Evolutionary conservation across 2,888 invertebrate genomes (phyloP).

Genomic region (Danaus chrysippus): DNA sequence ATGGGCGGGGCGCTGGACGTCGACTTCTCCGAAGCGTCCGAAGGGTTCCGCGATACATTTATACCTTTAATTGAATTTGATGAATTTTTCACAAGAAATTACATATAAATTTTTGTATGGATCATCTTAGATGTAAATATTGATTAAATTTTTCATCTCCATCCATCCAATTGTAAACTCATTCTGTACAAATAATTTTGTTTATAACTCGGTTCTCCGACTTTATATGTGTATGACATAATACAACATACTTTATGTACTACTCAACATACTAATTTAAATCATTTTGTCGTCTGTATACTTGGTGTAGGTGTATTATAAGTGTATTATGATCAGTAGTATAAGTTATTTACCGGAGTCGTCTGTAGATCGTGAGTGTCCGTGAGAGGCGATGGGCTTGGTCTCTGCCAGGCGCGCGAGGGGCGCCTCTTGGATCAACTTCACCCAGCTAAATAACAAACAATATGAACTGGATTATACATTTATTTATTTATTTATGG

Average conservation of each 20-base stretch:
- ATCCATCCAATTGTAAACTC: too few relatives aligned
- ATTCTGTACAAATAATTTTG: too few relatives aligned
- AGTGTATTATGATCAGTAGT: too few relatives aligned
- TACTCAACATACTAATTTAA: too few relatives aligned
- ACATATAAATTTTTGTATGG: too few relatives aligned
- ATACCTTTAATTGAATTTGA: slow-evolving; percentile 43
- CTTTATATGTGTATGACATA: too few relatives aligned
- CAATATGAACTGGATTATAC: neutral
- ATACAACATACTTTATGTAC: too few relatives aligned
- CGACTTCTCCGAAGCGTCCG: slow-evolving; percentile 63
- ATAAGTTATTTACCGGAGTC: slow-evolving; percentile 50
- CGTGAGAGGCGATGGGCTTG: slow-evolving; percentile 48
- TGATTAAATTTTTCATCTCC: too few relatives aligned
- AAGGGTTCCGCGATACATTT: slow-evolving; percentile 69
- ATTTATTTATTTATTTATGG: too few relatives aligned
- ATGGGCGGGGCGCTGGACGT: slow-evolving; percentile 35
- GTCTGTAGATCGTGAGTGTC: slow-evolving; percentile 51
- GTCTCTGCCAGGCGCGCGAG: slow-evolving; percentile 60
- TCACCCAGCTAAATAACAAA: slow-evolving; percentile 59
- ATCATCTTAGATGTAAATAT: neutral
- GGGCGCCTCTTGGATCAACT: slow-evolving; percentile 64
- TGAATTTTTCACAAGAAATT: neutral
- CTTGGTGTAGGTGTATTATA: too few relatives aligned
- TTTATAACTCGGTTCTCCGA: too few relatives aligned
- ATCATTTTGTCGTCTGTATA: neutral